Evolutionary conservation across 1,140 invertebrate species (phyloP).

Genomic region (Cherax destructor): DNA sequence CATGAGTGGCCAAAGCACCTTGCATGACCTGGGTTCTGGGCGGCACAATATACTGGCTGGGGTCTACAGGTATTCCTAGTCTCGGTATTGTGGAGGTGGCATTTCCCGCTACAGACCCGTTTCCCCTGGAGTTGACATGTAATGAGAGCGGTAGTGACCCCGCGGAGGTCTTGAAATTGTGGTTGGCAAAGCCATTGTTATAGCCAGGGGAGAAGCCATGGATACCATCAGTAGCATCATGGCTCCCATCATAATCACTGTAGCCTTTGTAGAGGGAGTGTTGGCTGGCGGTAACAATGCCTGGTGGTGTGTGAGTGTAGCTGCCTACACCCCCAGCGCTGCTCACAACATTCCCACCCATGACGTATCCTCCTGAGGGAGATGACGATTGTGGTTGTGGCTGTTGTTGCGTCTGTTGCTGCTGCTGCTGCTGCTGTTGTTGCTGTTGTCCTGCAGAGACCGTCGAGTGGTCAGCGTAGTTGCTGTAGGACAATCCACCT

Average conservation of each 20-base stretch:
- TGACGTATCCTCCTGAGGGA: constrained; percentile 46
- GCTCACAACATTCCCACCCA: constrained; percentile 35
- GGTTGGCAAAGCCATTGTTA: constrained; percentile 63
- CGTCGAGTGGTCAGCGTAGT: constrained; percentile 52
- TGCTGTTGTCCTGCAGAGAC: constrained; percentile 9
- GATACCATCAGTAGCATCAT: constrained; percentile 48
- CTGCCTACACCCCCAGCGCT: constrained; percentile 18
- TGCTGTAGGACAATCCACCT: constrained; percentile 40
- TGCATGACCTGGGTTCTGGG: constrained; percentile 71
- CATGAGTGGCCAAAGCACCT: constrained; percentile 70
- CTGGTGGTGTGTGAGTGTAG: constrained; percentile 50
- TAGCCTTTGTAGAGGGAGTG: constrained; percentile 61
- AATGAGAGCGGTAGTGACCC: constrained; percentile 58
- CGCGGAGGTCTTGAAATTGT: constrained; percentile 59
- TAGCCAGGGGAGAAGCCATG: constrained; percentile 52
- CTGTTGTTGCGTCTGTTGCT: constrained; percentile 30
- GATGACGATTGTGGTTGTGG: constrained; percentile 33
- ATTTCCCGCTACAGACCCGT: constrained; percentile 34
- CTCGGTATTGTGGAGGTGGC: constrained; percentile 50
- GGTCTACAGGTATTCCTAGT: constrained; percentile 69
- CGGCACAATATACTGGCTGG: constrained; percentile 71
- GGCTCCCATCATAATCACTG: constrained; percentile 43
- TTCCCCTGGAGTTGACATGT: constrained; percentile 52
- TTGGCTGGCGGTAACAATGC: constrained; percentile 55
- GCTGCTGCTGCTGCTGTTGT: constrained; percentile 1